Evolutionary conservation across 2,797 vertebrate genomes (phyloP).

Genomic region (Alca torda): DNA sequence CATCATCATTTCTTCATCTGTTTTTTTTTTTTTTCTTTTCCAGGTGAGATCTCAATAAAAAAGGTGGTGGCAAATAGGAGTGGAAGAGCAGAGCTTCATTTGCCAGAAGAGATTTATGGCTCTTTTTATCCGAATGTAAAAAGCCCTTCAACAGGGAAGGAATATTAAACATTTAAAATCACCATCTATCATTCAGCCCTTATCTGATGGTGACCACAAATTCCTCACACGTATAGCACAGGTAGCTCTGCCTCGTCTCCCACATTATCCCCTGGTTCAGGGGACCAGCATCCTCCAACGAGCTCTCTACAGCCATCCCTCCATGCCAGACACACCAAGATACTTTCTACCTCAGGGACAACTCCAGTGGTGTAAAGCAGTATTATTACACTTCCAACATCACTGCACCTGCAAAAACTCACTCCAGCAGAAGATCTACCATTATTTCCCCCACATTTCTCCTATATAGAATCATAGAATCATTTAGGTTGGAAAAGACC

Average conservation of each 20-base stretch:
- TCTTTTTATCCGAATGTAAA: constrained; percentile 70
- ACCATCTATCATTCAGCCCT: constrained; percentile 36
- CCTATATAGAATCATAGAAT: neutral
- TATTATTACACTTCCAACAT: neutral
- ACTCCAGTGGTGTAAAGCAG: neutral
- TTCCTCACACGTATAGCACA: neutral
- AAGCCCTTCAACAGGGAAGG: constrained; percentile 9
- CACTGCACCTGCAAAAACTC: neutral
- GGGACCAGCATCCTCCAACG: neutral
- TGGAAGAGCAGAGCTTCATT: constrained; percentile 4
- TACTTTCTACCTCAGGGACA: neutral
- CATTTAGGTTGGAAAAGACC: too few relatives aligned
- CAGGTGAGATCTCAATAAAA: constrained; percentile 63
- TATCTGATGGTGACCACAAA: constrained; percentile 18
- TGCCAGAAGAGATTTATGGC: constrained; percentile 71
- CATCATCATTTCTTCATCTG: constrained; percentile 68
- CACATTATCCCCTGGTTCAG: neutral
- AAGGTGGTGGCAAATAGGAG: neutral
- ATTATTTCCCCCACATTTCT: neutral
- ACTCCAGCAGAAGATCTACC: neutral
- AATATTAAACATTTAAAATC: constrained; percentile 67
- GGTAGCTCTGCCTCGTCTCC: neutral
- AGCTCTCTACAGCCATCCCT: neutral
- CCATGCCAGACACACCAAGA: neutral
- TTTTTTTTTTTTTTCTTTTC: constrained; percentile 19